phyloP scores from a whole-genome alignment of 2,113 vertebrate species.

The Furnarius figulus region DNA sequence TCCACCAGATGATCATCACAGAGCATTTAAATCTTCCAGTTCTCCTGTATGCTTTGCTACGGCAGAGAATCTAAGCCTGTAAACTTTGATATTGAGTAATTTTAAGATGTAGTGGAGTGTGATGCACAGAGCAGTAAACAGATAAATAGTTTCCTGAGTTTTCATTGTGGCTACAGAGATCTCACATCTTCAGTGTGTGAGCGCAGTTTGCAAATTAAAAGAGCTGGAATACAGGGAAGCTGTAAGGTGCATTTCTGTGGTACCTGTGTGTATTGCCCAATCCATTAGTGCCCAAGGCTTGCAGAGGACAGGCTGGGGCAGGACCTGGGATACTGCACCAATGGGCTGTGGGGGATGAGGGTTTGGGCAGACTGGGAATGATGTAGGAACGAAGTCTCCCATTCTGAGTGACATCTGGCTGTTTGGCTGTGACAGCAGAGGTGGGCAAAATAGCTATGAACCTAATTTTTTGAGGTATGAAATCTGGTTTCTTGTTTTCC shows the following conservation, averaged over 20 bases:
- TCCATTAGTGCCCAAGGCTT: accelerated
- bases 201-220: background rate
- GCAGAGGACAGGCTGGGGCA: background rate
- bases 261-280: background rate
- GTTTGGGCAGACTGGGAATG: background rate
- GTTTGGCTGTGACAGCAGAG: background rate
- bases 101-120: background rate
- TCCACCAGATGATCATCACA: background rate
- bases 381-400: background rate
- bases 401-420: background rate
- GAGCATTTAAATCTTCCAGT: background rate
- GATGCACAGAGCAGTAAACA: background rate
- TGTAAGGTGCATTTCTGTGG: background rate
- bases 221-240: background rate
- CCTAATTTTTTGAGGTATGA: background rate
- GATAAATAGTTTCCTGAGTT: background rate
- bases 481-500: background rate
- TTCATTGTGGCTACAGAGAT: background rate
- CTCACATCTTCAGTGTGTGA: background rate
- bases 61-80: background rate
- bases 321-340: accelerated
- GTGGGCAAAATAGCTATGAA: background rate
- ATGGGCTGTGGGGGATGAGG: background rate
- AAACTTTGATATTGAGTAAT: background rate
- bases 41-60: background rate